These are phyloP conservation scores for Carcharodon carcharias DNA, from an alignment of 2,797 vertebrate genomes.

Conservation along the genomic window DNA sequence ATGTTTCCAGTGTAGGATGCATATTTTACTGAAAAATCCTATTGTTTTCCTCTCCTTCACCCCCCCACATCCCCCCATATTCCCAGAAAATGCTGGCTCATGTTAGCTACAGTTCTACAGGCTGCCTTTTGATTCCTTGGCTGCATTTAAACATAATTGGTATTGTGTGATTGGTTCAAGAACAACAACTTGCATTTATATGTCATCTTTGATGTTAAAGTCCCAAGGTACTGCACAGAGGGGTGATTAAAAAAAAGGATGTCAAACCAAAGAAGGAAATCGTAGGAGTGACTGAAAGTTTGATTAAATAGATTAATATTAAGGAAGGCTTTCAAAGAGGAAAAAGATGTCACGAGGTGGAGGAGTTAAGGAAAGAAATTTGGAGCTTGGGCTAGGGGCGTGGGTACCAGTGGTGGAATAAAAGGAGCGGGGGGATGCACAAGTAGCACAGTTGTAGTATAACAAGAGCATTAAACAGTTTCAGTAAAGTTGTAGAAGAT, in stretches of 20 bases:
- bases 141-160: no score
- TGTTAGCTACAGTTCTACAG: no score
- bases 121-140: no score
- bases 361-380: neutral
- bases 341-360: neutral
- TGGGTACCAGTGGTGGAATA: neutral
- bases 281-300: neutral
- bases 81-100: no score
- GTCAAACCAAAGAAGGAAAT: neutral
- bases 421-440: neutral
- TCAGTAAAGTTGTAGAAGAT: no score
- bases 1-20: neutral
- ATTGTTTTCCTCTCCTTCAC: neutral
- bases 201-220: neutral
- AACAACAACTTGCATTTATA: no score
- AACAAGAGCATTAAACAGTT: neutral
- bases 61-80: no score
- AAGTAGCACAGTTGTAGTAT: neutral
- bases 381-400: neutral
- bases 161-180: no score
- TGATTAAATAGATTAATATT: neutral
- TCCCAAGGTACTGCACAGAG: neutral
- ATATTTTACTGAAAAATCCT: neutral
- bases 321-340: neutral
- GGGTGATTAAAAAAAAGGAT: neutral